Evolutionary conservation across 2,888 invertebrate species (phyloP).

Genomic region (Merodon equestris): DNA sequence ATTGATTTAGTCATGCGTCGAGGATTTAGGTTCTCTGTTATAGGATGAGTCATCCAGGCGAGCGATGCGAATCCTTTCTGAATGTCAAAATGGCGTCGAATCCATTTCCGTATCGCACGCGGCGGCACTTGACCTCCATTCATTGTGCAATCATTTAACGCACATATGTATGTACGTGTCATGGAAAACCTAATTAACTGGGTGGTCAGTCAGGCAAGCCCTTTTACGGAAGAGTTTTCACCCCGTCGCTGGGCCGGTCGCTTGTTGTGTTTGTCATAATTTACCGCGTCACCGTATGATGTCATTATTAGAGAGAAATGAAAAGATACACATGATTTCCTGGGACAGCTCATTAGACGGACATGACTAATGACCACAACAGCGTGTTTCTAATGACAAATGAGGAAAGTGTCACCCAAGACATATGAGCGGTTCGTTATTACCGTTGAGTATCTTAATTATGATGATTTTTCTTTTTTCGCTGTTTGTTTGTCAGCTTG

Average conservation of each 20-base stretch:
- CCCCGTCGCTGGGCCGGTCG: constrained; percentile 4
- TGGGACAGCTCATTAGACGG: constrained; percentile 56
- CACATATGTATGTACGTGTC: background rate
- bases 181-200: constrained; percentile 33
- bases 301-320: constrained; percentile 54
- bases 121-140: too few relatives aligned
- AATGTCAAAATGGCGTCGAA: too few relatives aligned
- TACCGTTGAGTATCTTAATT: constrained; percentile 50
- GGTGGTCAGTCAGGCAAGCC: constrained; percentile 40
- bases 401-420: constrained; percentile 53
- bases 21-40: too few relatives aligned
- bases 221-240: constrained; percentile 47
- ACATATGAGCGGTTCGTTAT: constrained; percentile 48
- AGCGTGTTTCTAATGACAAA: constrained; percentile 54
- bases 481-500: too few relatives aligned
- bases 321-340: constrained; percentile 54
- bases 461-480: constrained; percentile 27
- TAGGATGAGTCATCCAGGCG: background rate
- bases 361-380: constrained; percentile 55
- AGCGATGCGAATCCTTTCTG: background rate
- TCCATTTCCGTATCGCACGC: too few relatives aligned
- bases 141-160: background rate
- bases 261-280: constrained; percentile 20
- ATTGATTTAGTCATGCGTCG: too few relatives aligned
- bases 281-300: constrained; percentile 49